Evolutionary conservation across 2,797 vertebrate genomes (phyloP), one percentile per base, ranked within the genome.

Genomic region (Enteromius paludinosus): DNA sequence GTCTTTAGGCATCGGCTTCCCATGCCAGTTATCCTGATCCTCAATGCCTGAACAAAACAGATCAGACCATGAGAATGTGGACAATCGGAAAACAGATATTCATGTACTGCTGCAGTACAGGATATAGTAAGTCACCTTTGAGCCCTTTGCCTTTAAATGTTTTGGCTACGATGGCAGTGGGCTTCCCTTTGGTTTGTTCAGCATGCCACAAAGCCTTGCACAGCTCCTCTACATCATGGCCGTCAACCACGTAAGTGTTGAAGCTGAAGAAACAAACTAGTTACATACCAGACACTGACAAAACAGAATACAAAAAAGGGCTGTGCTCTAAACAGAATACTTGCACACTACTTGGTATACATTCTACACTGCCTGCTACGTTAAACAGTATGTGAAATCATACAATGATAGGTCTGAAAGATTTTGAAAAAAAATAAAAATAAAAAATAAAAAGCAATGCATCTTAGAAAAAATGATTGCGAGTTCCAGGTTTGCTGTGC

Each of bases 111-210:
- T 71, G 14, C 52, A 47, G 47, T 56, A 23, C 3, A 45, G 8
- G n/a, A 73, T 18, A 35, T 15, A 41, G 8, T 23, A 17, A 79
- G 89, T 78, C 88, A 97, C 96, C 93, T 92, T 95, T 92, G 20
- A 96, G 93, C 14, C 96, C 96, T 90, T 93, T 95, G 80, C 97
- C 96, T 88, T 96, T 98, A 77, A 95, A 95, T 0, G 96, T 98
- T 90, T 96, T 97, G 35, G 96, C 97, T 5, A 97, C 90, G n/a
- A 97, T 95, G 73, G 95, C 96, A 0, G 96, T 97, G 85, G 97
- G 97, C 87, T 95, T 96, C 65, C 80, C 93, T 86, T 95, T 96
- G 43, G 94, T 91, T 79, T 94, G 94, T 87, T 95, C 81, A 56
- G 96, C 96, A 81, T 95, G 93, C 95, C 94, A 95, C 78, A 97